phyloP scores from a whole-genome alignment of 2,113 vertebrate species.

The Clarias batrachus region DNA sequence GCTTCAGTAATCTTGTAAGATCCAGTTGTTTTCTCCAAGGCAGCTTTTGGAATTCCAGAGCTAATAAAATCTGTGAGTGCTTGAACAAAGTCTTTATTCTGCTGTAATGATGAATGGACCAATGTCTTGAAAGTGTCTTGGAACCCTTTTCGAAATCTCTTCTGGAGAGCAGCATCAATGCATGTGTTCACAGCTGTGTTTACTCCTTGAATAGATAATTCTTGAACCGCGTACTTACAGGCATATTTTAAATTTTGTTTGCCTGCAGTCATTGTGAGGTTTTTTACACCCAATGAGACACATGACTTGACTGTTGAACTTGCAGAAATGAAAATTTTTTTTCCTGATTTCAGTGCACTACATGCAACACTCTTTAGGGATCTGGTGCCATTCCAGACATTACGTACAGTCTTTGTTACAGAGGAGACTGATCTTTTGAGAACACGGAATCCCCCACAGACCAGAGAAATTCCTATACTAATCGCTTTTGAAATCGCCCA shows the following conservation, averaged over 20 bases:
- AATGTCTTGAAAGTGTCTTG: neutral
- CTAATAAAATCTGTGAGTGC: constrained; percentile 12
- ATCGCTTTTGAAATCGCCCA: constrained; percentile 49
- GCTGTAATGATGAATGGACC: neutral
- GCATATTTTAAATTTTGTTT: constrained; percentile 24
- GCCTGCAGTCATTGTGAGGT: neutral
- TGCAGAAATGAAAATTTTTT: neutral
- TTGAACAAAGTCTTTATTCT: constrained; percentile 25
- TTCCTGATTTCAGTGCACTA: constrained; percentile 35
- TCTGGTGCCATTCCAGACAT: constrained; percentile 24
- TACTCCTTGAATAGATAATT: constrained; percentile 28
- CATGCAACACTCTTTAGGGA: constrained; percentile 20
- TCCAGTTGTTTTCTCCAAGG: neutral
- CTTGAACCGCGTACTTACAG: constrained; percentile 29
- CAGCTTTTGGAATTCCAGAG: constrained; percentile 15
- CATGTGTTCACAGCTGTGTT: neutral
- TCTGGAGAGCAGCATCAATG: too few species aligned
- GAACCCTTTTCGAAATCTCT: too few species aligned
- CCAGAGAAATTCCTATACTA: constrained; percentile 43
- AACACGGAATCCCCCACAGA: constrained; percentile 35
- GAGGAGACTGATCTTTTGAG: neutral
- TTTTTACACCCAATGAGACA: neutral
- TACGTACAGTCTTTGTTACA: neutral
- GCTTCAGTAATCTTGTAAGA: constrained; percentile 11
- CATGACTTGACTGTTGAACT: neutral